Conservation (phyloP, 2,797 vertebrate species). For the Danionella dracula region DNA sequence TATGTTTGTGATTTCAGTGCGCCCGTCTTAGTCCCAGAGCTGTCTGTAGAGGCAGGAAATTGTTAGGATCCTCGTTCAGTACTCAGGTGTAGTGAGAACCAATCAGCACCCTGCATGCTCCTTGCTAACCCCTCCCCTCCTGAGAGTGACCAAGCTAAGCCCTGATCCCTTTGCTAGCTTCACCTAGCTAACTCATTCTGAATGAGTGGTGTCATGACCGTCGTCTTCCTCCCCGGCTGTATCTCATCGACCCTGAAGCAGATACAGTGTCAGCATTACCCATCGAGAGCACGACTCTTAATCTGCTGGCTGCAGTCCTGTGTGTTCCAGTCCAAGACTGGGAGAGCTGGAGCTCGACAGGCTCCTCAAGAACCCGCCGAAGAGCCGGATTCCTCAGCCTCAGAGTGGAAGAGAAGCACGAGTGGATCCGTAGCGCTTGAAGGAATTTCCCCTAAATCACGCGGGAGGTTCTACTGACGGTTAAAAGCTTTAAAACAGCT, state of each 20-base stretch:
- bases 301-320: too few relatives aligned
- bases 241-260: constrained; percentile 63
- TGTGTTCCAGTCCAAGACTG: background rate
- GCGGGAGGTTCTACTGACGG: too few relatives aligned
- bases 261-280: constrained; percentile 61
- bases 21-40: constrained; percentile 84
- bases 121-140: constrained; percentile 45
- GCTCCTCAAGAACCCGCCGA: constrained; percentile 5
- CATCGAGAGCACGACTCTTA: constrained; percentile 26
- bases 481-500: too few relatives aligned
- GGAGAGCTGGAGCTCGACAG: constrained; percentile 29
- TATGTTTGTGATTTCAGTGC: constrained; percentile 96
- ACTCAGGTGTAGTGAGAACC: constrained; percentile 84
- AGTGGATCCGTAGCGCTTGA: too few relatives aligned
- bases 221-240: constrained; percentile 52
- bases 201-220: constrained; percentile 59
- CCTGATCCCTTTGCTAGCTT: constrained; percentile 44
- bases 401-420: too few relatives aligned
- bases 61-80: constrained; percentile 83
- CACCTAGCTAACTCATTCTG: constrained; percentile 62
- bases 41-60: constrained; percentile 84
- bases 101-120: constrained; percentile 85
- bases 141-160: constrained; percentile 37
- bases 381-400: background rate
- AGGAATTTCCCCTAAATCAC: too few relatives aligned